phyloP scores from a whole-genome alignment of 2,797 vertebrate genomes.

The Sebastiscus albofasciatus region DNA sequence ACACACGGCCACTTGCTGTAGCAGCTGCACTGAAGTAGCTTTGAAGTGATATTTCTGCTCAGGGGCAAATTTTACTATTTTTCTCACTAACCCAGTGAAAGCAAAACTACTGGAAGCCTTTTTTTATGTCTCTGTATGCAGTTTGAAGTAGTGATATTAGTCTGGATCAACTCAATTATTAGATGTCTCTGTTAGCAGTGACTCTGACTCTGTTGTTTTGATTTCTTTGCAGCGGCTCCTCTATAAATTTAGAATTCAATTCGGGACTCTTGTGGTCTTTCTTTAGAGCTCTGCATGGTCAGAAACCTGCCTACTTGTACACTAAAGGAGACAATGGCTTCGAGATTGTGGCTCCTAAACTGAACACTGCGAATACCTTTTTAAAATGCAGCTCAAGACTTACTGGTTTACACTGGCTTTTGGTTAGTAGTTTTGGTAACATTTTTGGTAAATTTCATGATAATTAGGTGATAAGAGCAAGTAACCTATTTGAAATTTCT shows the following conservation, averaged over 20 bases:
- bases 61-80: conserved; percentile 36
- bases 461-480: too few relatives aligned
- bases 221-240: neutral
- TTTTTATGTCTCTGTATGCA: conserved; percentile 20
- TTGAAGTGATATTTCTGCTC: conserved; percentile 47
- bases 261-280: neutral
- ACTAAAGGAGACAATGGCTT: neutral
- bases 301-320: neutral
- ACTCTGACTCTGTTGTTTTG: neutral
- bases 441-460: too few relatives aligned
- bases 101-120: neutral
- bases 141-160: conserved; percentile 17
- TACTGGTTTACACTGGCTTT: neutral
- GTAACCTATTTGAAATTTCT: too few relatives aligned
- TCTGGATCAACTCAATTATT: neutral
- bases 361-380: neutral
- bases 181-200: neutral
- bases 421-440: neutral
- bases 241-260: neutral
- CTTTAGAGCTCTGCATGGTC: neutral
- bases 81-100: conserved; percentile 20
- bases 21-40: conserved; percentile 46
- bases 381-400: neutral
- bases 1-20: conserved; percentile 13
- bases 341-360: neutral